Percentiles rank a stretch among this genome's conserved stretches.
These are phyloP conservation scores for Hippasteria phrygiana DNA, from an alignment of 53 echinoderm and acorn worm genomes.

Conservation along the genomic window DNA sequence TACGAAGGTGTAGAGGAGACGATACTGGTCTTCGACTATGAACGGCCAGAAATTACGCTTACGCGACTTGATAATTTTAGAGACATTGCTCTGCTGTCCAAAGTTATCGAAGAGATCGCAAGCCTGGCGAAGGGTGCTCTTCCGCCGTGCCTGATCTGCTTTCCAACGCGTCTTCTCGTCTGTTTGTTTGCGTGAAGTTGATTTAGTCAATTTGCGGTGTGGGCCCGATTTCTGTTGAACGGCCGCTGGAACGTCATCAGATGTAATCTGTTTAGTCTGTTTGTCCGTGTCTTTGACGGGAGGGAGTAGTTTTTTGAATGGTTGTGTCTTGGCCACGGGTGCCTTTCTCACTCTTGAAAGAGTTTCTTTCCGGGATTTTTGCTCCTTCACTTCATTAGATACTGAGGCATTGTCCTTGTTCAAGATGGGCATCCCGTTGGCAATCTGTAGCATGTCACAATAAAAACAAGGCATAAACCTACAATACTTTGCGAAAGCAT, in stretches of 20 bases:
- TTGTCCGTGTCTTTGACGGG: not conserved
- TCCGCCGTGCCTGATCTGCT: conserved; percentile 12
- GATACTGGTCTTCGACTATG: conserved; percentile 75
- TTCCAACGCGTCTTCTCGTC: conserved; percentile 38
- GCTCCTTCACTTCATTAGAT: not conserved
- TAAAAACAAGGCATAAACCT: not conserved
- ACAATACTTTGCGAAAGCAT: too few relatives aligned
- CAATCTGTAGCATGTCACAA: conserved; percentile 1
- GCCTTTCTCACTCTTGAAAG: not conserved
- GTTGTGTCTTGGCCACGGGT: too few relatives aligned
- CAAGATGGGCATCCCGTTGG: conserved; percentile 16
- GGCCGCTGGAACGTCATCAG: not conserved
- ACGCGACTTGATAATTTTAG: conserved; percentile 52
- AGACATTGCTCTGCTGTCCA: conserved; percentile 41
- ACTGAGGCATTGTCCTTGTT: not conserved
- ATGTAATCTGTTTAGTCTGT: too few relatives aligned
- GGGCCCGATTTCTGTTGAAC: not conserved
- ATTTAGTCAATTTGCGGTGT: not conserved
- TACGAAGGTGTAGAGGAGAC: conserved; percentile 76
- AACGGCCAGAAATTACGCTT: conserved; percentile 79
- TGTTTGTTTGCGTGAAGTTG: not conserved
- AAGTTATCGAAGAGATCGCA: not conserved
- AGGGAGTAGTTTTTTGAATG: too few relatives aligned
- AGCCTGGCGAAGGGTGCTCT: conserved; percentile 20
- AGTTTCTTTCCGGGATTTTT: not conserved